phyloP scores from a whole-genome alignment of 2,797 vertebrate genomes.

The Notoglanidium macrostoma region DNA sequence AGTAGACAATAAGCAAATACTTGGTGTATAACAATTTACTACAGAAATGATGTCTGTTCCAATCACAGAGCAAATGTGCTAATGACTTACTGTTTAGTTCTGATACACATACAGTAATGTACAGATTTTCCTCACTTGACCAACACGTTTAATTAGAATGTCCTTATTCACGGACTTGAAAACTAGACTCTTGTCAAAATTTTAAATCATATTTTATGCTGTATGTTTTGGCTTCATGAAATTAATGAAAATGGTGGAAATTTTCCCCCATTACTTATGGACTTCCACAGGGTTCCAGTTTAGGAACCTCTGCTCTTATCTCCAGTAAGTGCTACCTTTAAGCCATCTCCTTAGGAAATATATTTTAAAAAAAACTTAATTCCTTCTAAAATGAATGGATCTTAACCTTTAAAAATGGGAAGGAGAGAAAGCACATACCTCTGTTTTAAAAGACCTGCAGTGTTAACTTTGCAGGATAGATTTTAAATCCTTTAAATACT shows the following conservation, averaged over 20 bases:
- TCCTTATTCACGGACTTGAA: background rate
- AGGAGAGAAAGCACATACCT: background rate
- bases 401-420: too few relatives aligned
- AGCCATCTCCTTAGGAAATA: background rate
- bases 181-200: background rate
- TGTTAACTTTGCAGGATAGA: background rate
- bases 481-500: background rate
- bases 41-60: background rate
- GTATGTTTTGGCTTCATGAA: background rate
- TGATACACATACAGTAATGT: background rate
- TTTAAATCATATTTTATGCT: background rate
- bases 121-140: background rate
- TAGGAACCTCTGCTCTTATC: background rate
- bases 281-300: background rate
- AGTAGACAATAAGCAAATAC: background rate
- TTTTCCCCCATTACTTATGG: too few relatives aligned
- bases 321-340: background rate
- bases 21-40: background rate
- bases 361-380: background rate
- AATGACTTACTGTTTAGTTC: background rate
- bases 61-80: background rate
- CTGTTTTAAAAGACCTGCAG: background rate
- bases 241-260: background rate
- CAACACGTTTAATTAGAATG: background rate
- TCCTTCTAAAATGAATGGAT: background rate